phyloP scores from a whole-genome alignment of 2,113 vertebrate genomes.

The Pelecanoides urinatrix region DNA sequence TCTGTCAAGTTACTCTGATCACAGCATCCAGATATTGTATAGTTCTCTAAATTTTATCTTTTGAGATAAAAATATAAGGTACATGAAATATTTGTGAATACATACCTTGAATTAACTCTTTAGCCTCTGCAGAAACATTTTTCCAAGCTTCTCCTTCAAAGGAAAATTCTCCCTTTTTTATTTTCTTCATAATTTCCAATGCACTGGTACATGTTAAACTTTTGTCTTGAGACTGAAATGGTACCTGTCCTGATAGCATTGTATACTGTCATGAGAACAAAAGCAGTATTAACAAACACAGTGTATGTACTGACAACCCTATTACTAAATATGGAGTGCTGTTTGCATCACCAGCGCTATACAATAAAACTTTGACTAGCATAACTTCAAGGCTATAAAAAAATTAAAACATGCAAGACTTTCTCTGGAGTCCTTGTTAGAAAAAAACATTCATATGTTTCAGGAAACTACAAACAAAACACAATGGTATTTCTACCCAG shows the following conservation, averaged over 20 bases:
- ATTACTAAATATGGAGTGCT: neutral
- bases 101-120: slow-evolving; percentile 94
- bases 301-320: neutral
- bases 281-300: neutral
- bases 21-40: neutral
- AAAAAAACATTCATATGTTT: neutral
- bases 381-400: neutral
- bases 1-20: neutral
- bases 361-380: neutral
- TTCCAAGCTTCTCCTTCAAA: slow-evolving; percentile 97
- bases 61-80: neutral
- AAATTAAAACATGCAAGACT: neutral
- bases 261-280: slow-evolving; percentile 83
- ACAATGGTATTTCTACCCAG: neutral
- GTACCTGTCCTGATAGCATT: slow-evolving; percentile 97
- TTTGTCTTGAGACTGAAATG: slow-evolving; percentile 93
- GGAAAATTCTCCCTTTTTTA: slow-evolving; percentile 97
- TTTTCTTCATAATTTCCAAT: slow-evolving; percentile 97
- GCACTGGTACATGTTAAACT: slow-evolving; percentile 89
- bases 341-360: neutral
- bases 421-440: neutral
- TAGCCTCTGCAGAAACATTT: slow-evolving; percentile 94
- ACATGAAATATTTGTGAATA: neutral
- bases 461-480: neutral
- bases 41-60: neutral